Evolutionary conservation across 1,140 invertebrate species (phyloP), one percentile per base, ranked within the genome.

Genomic region (Holotrichia oblita): DNA sequence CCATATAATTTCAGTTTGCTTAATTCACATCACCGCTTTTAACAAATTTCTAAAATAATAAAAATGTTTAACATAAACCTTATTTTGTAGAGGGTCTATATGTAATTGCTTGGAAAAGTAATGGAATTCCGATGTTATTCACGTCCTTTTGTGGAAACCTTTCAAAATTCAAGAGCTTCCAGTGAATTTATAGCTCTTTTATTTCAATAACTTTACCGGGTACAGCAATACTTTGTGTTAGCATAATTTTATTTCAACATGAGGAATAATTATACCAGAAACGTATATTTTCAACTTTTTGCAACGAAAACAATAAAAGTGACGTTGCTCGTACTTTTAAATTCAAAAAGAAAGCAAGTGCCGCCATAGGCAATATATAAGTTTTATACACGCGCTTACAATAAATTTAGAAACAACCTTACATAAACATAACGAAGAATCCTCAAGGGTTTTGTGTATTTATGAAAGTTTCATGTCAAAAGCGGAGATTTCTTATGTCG

Each of bases 381-480:
- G 48, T 55, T 55, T 55, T 55, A 55, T 55, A n/a, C 48, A 55
- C 48, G n/a, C 48, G 48, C 6, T 55, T 55, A 55, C 14, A 55
- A 69, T 34, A 69, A 69, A 69, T 24, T 69, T 69, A 22, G 9
- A 69, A 34, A 69, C 61, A 22, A 22, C 22, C 61, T 69, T 20
- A 69, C 7, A 22, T 69, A 69, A 69, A 24, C 61, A 69, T 17
- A 69, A 69, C 14, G 61, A 27, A 69, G 61, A 24, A 22, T 27
- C 61, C 27, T 69, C 22, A 22, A 27, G 61, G 61, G 61, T 69
- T 34, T 69, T 69, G 61, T 69, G 12, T 69, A 69, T 69, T 69
- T 69, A 69, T 69, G 61, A 69, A 22, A 22, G 6, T 69, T 69
- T 69, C 61, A 9, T 69, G 61, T 69, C 61, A 34, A 69, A 69